A percentile compares a stretch with the other conserved stretches of the same genome.
Conservation (phyloP, 35 echinoderm and acorn worm species). For the Apostichopus californicus region DNA sequence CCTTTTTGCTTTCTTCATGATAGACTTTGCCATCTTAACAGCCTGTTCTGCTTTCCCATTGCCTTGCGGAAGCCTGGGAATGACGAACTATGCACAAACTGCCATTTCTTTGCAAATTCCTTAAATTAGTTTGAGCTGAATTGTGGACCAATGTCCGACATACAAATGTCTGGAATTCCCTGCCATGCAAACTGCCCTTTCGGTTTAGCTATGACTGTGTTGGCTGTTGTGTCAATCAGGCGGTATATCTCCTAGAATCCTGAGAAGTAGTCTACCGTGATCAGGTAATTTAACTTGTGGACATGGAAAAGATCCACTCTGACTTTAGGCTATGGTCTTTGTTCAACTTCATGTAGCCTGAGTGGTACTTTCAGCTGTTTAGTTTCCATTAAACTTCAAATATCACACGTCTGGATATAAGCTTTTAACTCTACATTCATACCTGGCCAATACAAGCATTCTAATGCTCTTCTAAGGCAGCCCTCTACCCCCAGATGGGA, state of each 20-base stretch:
- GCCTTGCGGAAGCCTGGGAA: slow-evolving; percentile 39
- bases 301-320: slow-evolving; percentile 61
- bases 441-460: slow-evolving; percentile 71
- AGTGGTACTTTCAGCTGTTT: slow-evolving; percentile 69
- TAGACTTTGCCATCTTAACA: slow-evolving; percentile 18
- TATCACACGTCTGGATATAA: slow-evolving; percentile 7
- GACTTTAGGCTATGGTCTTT: slow-evolving; percentile 49
- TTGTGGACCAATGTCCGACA: slow-evolving; percentile 60
- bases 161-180: slow-evolving; percentile 36
- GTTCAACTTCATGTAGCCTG: slow-evolving; percentile 34
- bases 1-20: slow-evolving; percentile 62
- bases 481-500: slow-evolving; percentile 71
- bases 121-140: slow-evolving; percentile 31
- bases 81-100: slow-evolving; percentile 30
- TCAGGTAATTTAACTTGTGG: slow-evolving; percentile 56
- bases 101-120: slow-evolving; percentile 2
- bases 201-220: slow-evolving; percentile 49
- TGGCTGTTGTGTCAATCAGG: slow-evolving; percentile 45
- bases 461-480: slow-evolving; percentile 65
- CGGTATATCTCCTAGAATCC: slow-evolving; percentile 73
- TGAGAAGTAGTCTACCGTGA: slow-evolving; percentile 76
- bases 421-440: slow-evolving; percentile 51
- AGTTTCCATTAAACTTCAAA: slow-evolving; percentile 35
- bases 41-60: slow-evolving; percentile 48
- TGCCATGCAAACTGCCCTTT: slow-evolving; percentile 61